A percentile compares a stretch with the other conserved stretches of the same genome.
These are phyloP conservation scores for Parasteatoda lunata DNA, from an alignment of 2,888 invertebrate species.

Conservation along the genomic window DNA sequence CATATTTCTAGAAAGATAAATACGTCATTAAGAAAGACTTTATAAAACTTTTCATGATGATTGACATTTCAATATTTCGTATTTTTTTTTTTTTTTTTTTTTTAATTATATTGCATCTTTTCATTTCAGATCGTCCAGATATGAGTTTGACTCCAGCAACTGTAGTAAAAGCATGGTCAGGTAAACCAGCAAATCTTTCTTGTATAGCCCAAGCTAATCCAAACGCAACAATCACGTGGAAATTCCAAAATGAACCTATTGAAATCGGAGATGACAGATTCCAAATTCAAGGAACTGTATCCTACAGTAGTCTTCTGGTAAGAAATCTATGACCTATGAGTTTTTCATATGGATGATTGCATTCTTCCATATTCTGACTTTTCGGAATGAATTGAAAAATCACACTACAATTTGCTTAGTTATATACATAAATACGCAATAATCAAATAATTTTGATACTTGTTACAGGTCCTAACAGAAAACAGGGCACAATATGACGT, in stretches of 20 bases:
- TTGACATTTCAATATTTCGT: no score
- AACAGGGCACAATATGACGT: constrained; percentile 42
- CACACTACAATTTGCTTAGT: no score
- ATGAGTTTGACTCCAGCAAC: constrained; percentile 80
- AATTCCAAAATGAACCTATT: constrained; percentile 75
- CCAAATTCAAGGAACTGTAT: constrained; percentile 40
- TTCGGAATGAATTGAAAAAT: no score
- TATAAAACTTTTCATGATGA: no score
- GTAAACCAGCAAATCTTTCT: constrained; percentile 86
- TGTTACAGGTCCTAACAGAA: constrained; percentile 47
- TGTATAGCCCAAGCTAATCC: constrained; percentile 89
- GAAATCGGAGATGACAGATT: constrained; percentile 41
- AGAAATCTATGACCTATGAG: neutral
- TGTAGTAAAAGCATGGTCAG: constrained; percentile 86
- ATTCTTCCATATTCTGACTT: no score
- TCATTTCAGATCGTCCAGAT: constrained; percentile 80
- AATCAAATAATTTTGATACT: neutral
- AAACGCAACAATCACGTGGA: constrained; percentile 93
- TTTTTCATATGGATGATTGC: no score
- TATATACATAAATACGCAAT: no score
- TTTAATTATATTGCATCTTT: neutral
- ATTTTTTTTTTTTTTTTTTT: no score
- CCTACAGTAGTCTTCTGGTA: constrained; percentile 65
- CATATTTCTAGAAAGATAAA: no score
- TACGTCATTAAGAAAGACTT: no score